phyloP scores from a whole-genome alignment of 2,797 vertebrate genomes.

The Chiloscyllium punctatum region DNA sequence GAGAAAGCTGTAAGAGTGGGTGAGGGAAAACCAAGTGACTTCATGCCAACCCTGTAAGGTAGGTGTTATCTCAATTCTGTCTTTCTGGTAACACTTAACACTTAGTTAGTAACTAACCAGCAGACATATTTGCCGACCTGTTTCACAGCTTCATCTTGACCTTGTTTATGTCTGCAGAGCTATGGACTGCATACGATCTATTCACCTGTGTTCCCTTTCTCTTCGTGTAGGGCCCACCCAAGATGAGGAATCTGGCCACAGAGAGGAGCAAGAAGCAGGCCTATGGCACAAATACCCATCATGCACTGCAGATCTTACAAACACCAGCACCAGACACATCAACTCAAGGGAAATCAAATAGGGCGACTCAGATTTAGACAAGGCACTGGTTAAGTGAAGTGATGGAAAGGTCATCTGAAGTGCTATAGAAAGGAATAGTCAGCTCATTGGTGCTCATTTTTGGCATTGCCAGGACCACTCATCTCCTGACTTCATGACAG shows the following conservation, averaged over 20 bases:
- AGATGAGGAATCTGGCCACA: not conserved
- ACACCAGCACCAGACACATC: not conserved
- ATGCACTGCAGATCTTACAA: not conserved
- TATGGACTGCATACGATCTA: not conserved
- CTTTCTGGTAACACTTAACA: not conserved
- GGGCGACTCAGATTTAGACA: not conserved
- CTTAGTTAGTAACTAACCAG: not conserved
- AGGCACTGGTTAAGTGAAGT: not conserved
- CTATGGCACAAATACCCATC: not conserved
- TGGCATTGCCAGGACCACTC: too few relatives aligned
- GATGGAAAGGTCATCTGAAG: not conserved
- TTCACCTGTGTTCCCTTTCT: not conserved
- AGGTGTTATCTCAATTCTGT: not conserved
- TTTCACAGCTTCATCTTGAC: not conserved
- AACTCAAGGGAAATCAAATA: not conserved
- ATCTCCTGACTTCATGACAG: too few relatives aligned
- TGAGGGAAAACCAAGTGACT: conserved; percentile 1
- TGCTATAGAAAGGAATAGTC: too few relatives aligned
- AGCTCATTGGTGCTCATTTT: too few relatives aligned
- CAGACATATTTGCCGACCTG: not conserved
- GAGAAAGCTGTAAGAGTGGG: conserved; percentile 3
- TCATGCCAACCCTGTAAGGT: not conserved
- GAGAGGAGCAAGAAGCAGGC: not conserved
- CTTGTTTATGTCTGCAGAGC: not conserved
- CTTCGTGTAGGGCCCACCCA: not conserved